phyloP scores from a whole-genome alignment of 2,797 vertebrate genomes.

The Rhabdophis nuchalis region DNA sequence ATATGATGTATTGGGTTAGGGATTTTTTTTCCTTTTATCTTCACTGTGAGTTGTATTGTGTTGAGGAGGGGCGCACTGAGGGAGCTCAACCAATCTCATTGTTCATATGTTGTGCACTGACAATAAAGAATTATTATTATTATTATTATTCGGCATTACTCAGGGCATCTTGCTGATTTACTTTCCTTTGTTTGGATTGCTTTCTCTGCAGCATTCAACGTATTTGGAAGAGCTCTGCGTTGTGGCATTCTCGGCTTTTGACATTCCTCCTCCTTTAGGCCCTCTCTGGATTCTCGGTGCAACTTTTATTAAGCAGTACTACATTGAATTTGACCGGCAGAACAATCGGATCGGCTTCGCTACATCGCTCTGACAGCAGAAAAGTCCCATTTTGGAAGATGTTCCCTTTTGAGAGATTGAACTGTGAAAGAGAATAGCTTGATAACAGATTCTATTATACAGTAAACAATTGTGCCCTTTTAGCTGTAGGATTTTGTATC shows the following conservation, averaged over 20 bases:
- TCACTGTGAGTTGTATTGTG: too few species aligned
- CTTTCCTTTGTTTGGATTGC: rapidly evolving
- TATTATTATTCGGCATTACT: neutral
- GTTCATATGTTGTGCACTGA: too few species aligned
- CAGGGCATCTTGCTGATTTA: neutral
- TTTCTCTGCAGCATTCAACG: conserved; percentile 77
- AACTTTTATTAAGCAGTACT: conserved; percentile 93
- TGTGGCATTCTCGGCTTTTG: conserved; percentile 84
- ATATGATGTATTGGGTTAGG: too few species aligned
- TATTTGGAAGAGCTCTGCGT: conserved; percentile 80
- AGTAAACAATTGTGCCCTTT: neutral
- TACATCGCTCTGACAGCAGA: conserved; percentile 75
- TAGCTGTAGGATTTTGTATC: neutral
- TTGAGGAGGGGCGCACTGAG: too few species aligned
- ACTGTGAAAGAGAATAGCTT: neutral
- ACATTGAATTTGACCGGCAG: conserved; percentile 90
- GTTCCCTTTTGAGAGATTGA: neutral
- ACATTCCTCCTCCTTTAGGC: conserved; percentile 87
- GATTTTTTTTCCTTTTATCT: too few species aligned
- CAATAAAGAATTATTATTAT: too few species aligned
- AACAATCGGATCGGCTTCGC: conserved; percentile 95
- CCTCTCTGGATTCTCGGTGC: conserved; percentile 93
- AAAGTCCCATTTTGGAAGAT: neutral
- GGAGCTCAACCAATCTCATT: too few species aligned
- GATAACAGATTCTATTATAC: neutral